Conservation (phyloP, 92 coral and sea anemone genomes). For the Pocillopora grandis region DNA sequence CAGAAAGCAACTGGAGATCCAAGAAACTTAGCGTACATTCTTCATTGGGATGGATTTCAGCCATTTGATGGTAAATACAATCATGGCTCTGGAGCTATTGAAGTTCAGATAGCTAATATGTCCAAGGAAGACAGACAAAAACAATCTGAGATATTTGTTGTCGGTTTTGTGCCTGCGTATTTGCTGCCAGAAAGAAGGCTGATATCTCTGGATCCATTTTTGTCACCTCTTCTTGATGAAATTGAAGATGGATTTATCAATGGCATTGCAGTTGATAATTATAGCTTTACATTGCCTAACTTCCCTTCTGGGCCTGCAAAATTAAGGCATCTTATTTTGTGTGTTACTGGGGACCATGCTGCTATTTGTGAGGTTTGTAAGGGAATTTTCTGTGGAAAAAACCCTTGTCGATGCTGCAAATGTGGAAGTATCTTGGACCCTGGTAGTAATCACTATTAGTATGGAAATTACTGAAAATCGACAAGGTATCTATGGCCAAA, state of each 20-base stretch:
- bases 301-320: slow-evolving; percentile 22
- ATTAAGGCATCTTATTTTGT: slow-evolving; percentile 40
- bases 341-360: slow-evolving; percentile 10
- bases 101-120: slow-evolving; percentile 17
- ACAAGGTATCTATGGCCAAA: slow-evolving; percentile 12
- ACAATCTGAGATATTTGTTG: slow-evolving; percentile 1
- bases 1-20: neutral
- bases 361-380: too few species aligned
- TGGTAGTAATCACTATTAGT: neutral
- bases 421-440: too few species aligned
- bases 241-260: slow-evolving; percentile 9
- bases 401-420: too few species aligned
- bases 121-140: neutral
- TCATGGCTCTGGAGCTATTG: slow-evolving; percentile 27
- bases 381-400: too few species aligned
- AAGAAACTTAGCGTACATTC: slow-evolving; percentile 18
- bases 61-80: slow-evolving; percentile 16
- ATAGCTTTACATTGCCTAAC: slow-evolving; percentile 13
- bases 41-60: slow-evolving; percentile 22
- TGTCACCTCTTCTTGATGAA: neutral
- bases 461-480: slow-evolving; percentile 10
- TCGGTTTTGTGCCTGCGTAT: slow-evolving; percentile 11
- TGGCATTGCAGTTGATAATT: slow-evolving; percentile 38
- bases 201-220: slow-evolving; percentile 13
- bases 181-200: neutral